A percentile compares a stretch with the other conserved stretches of the same genome.
Evolutionary conservation across 2,113 vertebrate species (phyloP).

Genomic region (Tricholaema leucomelas): DNA sequence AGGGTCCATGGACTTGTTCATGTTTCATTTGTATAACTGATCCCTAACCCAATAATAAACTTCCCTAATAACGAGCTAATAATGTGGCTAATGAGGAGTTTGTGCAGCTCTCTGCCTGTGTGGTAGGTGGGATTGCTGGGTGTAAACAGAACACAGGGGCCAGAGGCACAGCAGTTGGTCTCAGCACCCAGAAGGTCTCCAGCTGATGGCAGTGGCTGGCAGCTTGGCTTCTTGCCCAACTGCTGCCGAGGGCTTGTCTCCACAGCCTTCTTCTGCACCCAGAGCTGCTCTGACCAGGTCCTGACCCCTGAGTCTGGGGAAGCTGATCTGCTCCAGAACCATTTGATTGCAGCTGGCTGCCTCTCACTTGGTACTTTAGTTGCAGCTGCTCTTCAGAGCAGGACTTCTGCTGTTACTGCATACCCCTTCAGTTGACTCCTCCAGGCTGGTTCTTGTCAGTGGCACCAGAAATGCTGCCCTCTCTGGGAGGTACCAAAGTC

Average conservation of each 20-base stretch:
- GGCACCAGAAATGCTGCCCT: accelerated
- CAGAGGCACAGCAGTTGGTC: background rate
- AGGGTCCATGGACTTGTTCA: too few species aligned
- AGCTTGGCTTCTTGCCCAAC: background rate
- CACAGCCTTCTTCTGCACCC: background rate
- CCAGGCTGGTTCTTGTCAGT: accelerated
- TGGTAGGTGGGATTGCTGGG: background rate
- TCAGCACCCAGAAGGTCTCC: too few species aligned
- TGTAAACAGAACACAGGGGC: accelerated
- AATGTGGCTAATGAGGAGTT: background rate
- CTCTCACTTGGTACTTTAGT: too few species aligned
- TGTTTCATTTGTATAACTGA: too few species aligned
- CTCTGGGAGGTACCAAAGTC: too few species aligned
- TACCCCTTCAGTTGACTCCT: background rate
- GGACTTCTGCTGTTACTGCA: too few species aligned
- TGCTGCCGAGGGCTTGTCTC: accelerated
- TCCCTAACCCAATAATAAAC: too few species aligned
- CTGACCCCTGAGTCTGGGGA: background rate
- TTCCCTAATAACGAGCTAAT: background rate
- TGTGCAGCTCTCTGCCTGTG: background rate
- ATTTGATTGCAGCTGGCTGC: background rate
- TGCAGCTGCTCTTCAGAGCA: too few species aligned
- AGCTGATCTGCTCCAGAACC: background rate
- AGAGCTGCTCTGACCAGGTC: background rate
- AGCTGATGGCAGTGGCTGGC: background rate